A percentile compares a stretch with the other conserved stretches of the same genome.
These are phyloP conservation scores for Samia ricini DNA, from an alignment of 1,140 invertebrate genomes.

Conservation along the genomic window DNA sequence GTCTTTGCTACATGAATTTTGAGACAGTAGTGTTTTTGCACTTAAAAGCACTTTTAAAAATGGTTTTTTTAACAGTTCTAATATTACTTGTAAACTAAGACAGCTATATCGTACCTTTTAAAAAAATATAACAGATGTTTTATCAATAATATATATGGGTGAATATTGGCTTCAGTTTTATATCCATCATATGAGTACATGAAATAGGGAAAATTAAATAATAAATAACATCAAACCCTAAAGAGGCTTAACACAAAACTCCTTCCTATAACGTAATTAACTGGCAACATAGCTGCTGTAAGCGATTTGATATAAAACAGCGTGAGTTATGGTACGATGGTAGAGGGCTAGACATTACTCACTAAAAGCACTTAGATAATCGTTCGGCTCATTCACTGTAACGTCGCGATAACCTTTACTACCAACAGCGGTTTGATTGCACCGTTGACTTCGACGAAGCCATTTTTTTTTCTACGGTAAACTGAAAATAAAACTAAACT, in stretches of 20 bases:
- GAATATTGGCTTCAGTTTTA: too few species aligned
- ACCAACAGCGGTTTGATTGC: not conserved
- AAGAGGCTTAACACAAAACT: not conserved
- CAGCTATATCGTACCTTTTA: too few species aligned
- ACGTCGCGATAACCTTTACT: conserved; percentile 3
- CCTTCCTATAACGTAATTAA: not conserved
- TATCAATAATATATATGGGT: too few species aligned
- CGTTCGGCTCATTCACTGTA: conserved; percentile 6
- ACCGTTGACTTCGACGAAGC: not conserved
- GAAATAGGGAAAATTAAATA: not conserved
- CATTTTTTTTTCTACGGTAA: not conserved
- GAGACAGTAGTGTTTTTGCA: too few species aligned
- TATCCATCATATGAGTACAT: too few species aligned
- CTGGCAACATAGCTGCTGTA: not conserved
- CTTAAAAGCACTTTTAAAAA: too few species aligned
- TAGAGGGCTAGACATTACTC: conserved; percentile 10
- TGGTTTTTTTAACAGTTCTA: too few species aligned
- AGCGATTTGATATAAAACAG: not conserved
- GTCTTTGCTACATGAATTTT: too few species aligned
- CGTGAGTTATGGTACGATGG: conserved; percentile 1
- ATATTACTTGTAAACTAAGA: too few species aligned
- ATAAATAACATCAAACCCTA: not conserved
- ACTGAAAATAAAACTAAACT: not conserved
- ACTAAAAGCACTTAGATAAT: conserved; percentile 18
- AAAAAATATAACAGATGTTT: too few species aligned